Evolutionary conservation across 1,140 invertebrate genomes (phyloP).

Genomic region (Eumeta japonica): DNA sequence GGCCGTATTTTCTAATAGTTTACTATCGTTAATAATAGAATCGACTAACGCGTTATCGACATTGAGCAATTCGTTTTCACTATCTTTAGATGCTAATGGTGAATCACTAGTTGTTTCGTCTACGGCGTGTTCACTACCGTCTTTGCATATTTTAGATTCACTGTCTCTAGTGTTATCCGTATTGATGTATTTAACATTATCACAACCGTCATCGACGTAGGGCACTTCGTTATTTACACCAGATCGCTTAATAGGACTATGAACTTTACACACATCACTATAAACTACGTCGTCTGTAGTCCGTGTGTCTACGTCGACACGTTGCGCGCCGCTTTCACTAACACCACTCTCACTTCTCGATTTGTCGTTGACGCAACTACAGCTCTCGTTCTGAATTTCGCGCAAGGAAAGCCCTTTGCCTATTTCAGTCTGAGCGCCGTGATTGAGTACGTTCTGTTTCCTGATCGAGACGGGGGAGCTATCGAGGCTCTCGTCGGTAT

Average conservation of each 20-base stretch:
- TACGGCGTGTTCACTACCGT: slow-evolving; percentile 47
- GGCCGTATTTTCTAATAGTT: slow-evolving; percentile 34
- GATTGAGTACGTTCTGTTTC: slow-evolving; percentile 46
- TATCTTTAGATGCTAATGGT: slow-evolving; percentile 14
- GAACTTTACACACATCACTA: slow-evolving; percentile 54
- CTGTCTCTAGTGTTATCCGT: slow-evolving; percentile 14
- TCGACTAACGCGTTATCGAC: slow-evolving; percentile 55
- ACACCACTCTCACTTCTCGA: not conserved
- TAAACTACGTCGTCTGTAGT: slow-evolving; percentile 46
- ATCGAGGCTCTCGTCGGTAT: slow-evolving; percentile 33
- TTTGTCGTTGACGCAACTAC: slow-evolving; percentile 15
- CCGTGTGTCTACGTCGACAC: slow-evolving; percentile 28
- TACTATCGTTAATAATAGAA: slow-evolving; percentile 62
- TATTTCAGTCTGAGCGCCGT: slow-evolving; percentile 57
- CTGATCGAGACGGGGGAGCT: slow-evolving; percentile 32
- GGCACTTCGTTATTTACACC: slow-evolving; percentile 29
- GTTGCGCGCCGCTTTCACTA: not conserved
- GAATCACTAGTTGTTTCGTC: slow-evolving; percentile 27
- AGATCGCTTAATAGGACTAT: slow-evolving; percentile 37
- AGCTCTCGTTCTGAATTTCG: slow-evolving; percentile 43
- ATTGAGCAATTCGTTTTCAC: slow-evolving; percentile 26
- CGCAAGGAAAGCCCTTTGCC: slow-evolving; percentile 47
- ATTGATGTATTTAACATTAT: slow-evolving; percentile 39
- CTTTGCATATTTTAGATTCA: not conserved
- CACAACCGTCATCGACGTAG: slow-evolving; percentile 37